A percentile compares a stretch with the other conserved stretches of the same genome.
phyloP scores from a whole-genome alignment of 2,113 vertebrate species.

The Burhinus oedicnemus region DNA sequence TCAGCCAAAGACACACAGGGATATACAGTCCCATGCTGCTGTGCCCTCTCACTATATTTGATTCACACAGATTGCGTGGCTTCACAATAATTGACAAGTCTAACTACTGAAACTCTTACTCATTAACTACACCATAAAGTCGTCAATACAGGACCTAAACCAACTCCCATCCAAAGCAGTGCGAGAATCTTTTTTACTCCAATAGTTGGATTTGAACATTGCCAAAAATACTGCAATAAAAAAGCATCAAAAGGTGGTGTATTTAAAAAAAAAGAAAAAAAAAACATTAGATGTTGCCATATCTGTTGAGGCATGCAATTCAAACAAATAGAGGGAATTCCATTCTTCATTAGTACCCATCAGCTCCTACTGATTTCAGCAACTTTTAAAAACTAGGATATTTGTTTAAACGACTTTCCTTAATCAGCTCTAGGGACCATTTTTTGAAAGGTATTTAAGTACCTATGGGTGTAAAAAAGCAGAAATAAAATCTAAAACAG shows the following conservation, averaged over 20 bases:
- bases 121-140: not conserved
- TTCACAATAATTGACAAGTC: not conserved
- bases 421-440: not conserved
- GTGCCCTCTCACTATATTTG: not conserved
- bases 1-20: not conserved
- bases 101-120: not conserved
- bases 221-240: not conserved
- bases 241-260: not conserved
- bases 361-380: not conserved
- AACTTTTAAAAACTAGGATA: not conserved
- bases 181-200: not conserved
- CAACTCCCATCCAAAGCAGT: not conserved
- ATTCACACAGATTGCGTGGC: rapidly evolving
- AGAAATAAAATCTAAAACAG: not conserved
- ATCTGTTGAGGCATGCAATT: not conserved
- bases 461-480: not conserved
- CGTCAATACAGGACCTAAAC: not conserved
- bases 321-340: not conserved
- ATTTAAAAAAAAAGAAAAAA: not conserved
- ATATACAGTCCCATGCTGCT: not conserved
- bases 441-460: not conserved
- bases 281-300: not conserved
- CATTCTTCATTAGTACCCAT: not conserved
- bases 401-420: not conserved
- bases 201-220: not conserved